A percentile compares a stretch with the other conserved stretches of the same genome.
Conservation (phyloP, 2,888 invertebrate species). For the Hetaerina titia region DNA sequence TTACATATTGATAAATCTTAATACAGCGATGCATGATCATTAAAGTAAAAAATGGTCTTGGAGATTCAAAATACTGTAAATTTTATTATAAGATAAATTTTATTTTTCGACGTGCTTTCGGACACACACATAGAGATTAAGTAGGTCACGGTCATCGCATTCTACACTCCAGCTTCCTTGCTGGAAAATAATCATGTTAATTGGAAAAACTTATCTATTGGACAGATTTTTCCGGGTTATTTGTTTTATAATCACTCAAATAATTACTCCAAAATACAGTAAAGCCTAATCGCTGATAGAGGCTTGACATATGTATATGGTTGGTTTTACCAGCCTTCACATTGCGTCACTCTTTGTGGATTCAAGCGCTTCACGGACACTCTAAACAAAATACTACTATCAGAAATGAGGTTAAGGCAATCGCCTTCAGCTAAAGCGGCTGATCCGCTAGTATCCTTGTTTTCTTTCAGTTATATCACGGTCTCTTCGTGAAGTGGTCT, state of each 20-base stretch:
- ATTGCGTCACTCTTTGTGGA: constrained; percentile 42
- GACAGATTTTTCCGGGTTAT: neutral
- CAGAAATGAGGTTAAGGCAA: constrained; percentile 62
- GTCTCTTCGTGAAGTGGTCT: neutral
- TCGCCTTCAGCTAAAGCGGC: constrained; percentile 32
- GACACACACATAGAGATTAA: neutral
- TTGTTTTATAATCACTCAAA: neutral
- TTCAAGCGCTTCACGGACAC: constrained; percentile 42
- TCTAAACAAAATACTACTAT: constrained; percentile 26
- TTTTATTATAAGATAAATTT: neutral
- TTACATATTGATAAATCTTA: no score
- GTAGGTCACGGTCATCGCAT: constrained; percentile 52
- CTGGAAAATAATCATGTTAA: neutral
- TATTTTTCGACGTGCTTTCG: neutral
- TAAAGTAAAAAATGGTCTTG: no score
- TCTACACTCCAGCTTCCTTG: neutral
- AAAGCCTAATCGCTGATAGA: neutral
- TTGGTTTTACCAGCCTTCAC: neutral
- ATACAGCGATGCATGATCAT: no score
- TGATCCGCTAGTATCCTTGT: constrained; percentile 45
- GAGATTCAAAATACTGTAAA: no score
- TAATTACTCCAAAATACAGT: no score
- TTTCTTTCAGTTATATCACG: constrained; percentile 37
- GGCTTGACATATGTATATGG: neutral
- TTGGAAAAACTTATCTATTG: neutral